Percentiles rank a stretch among this genome's conserved stretches.
Conservation (phyloP, 2,113 vertebrate species). For the Sorex araneus region DNA sequence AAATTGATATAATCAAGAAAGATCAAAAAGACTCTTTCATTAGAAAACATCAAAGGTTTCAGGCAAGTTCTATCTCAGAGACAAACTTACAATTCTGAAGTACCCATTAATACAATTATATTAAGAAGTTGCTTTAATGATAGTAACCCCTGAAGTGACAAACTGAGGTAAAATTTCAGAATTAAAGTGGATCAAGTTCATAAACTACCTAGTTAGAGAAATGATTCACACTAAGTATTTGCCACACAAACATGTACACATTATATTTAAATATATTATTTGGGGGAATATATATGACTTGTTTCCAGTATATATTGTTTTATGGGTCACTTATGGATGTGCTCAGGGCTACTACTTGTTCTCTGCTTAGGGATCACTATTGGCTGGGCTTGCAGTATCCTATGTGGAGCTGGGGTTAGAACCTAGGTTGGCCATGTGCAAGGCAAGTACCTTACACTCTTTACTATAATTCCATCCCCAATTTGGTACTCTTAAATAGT, state of each 20-base stretch:
- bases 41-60: conserved; percentile 78
- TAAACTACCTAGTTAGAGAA: conserved; percentile 58
- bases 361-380: neutral
- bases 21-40: conserved; percentile 65
- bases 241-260: neutral
- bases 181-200: neutral
- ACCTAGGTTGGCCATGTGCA: too few species aligned
- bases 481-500: too few species aligned
- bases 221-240: neutral
- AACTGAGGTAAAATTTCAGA: conserved; percentile 50
- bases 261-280: conserved; percentile 32
- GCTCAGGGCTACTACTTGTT: neutral
- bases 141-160: conserved; percentile 28
- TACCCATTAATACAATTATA: conserved; percentile 60
- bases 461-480: neutral
- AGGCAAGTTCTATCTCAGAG: conserved; percentile 58
- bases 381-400: neutral
- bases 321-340: too few species aligned
- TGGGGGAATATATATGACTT: neutral
- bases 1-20: conserved; percentile 68
- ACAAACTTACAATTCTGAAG: conserved; percentile 30
- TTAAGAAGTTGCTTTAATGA: conserved; percentile 70
- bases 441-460: too few species aligned
- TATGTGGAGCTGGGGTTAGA: too few species aligned
- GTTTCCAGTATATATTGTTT: neutral